A percentile compares a stretch with the other conserved stretches of the same genome.
These are phyloP conservation scores for Caenorhabditis drosophilae DNA, from an alignment of 2,888 invertebrate genomes.

Conservation along the genomic window DNA sequence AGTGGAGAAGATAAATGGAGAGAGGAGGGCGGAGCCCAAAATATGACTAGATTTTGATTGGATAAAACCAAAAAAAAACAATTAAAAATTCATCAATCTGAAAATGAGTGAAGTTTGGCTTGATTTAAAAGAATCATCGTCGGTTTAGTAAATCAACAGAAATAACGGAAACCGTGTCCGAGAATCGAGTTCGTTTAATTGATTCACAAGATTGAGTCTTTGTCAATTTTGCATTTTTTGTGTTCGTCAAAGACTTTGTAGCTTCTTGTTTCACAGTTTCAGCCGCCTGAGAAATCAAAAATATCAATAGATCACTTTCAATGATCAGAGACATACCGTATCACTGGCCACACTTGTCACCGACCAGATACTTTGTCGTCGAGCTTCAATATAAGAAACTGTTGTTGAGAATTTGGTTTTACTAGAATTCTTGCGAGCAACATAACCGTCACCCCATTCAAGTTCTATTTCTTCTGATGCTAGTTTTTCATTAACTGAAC, in stretches of 20 bases:
- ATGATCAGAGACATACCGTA: slow-evolving; percentile 10
- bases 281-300: slow-evolving; percentile 17
- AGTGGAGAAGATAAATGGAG: not conserved
- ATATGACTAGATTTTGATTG: not conserved
- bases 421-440: slow-evolving; percentile 53
- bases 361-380: slow-evolving; percentile 51
- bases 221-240: slow-evolving; percentile 16
- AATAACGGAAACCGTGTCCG: slow-evolving; percentile 52
- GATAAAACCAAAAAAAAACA: not conserved
- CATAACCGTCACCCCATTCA: slow-evolving; percentile 55
- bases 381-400: slow-evolving; percentile 53
- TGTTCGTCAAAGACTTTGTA: slow-evolving; percentile 15
- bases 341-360: slow-evolving; percentile 35
- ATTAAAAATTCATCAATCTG: not conserved
- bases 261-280: slow-evolving; percentile 26
- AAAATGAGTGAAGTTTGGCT: not conserved
- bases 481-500: not conserved
- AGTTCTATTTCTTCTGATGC: slow-evolving; percentile 50
- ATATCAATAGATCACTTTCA: not conserved
- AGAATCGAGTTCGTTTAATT: slow-evolving; percentile 48
- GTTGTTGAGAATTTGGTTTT: slow-evolving; percentile 57
- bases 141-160: slow-evolving; percentile 37
- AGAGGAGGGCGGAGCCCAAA: not conserved
- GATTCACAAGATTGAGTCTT: slow-evolving; percentile 42
- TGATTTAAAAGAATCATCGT: slow-evolving; percentile 12